Conservation (phyloP, 1,140 invertebrate species). For the Drosophila nigromelanica region DNA sequence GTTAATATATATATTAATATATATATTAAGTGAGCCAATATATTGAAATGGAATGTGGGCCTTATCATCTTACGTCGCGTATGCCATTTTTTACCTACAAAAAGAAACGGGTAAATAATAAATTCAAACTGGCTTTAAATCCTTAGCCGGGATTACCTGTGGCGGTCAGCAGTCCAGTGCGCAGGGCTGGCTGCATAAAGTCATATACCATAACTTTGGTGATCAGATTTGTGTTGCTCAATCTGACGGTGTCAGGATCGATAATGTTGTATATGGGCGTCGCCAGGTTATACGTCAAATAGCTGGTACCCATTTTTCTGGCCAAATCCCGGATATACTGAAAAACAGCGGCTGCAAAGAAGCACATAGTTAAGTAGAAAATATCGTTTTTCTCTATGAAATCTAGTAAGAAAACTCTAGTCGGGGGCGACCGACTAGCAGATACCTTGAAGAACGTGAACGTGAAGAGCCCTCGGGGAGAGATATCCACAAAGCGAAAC, state of each 20-base stretch:
- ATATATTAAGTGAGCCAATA: too few relatives aligned
- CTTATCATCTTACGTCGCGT: conserved; percentile 91
- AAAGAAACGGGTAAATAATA: not conserved
- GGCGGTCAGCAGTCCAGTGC: conserved; percentile 87
- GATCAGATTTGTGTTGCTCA: conserved; percentile 62
- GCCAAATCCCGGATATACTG: conserved; percentile 20
- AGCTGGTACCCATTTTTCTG: conserved; percentile 46
- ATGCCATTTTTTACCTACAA: conserved; percentile 88
- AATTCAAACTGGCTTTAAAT: not conserved
- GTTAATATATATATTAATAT: too few relatives aligned
- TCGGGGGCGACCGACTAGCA: too few relatives aligned
- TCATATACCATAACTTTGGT: conserved; percentile 75
- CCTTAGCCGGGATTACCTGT: conserved; percentile 82
- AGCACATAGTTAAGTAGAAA: not conserved
- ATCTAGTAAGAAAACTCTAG: too few relatives aligned
- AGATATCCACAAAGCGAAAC: too few relatives aligned
- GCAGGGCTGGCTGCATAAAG: conserved; percentile 88
- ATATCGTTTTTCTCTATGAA: too few relatives aligned
- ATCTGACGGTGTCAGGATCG: conserved; percentile 58
- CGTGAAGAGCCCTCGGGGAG: too few relatives aligned
- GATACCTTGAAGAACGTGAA: too few relatives aligned
- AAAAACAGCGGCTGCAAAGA: conserved; percentile 45
- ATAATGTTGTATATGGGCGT: conserved; percentile 59
- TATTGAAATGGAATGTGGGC: conserved; percentile 95
- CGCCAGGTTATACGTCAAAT: conserved; percentile 54